Evolutionary conservation across 2,888 invertebrate genomes (phyloP).

Genomic region (Acrocyrtus sp.): DNA sequence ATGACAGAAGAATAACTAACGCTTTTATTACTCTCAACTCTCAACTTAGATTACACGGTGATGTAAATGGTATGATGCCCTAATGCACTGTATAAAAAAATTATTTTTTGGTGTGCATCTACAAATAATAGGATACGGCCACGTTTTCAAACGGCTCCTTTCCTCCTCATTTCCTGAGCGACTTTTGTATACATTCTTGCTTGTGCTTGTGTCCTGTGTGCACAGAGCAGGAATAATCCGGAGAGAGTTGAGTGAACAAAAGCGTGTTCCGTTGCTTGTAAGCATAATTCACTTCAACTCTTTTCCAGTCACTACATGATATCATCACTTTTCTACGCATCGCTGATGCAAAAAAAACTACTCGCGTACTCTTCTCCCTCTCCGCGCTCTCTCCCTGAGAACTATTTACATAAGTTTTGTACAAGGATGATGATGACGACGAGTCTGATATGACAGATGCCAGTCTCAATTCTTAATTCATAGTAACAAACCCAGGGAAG

Average conservation of each 20-base stretch:
- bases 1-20: slow-evolving; percentile 21
- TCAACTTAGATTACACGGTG: neutral
- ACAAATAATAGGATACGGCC: slow-evolving; percentile 1
- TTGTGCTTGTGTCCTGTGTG: neutral
- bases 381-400: no score
- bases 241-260: neutral
- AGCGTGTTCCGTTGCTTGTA: neutral
- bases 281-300: neutral
- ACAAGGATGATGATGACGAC: slow-evolving; percentile 10
- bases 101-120: neutral
- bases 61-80: slow-evolving; percentile 1
- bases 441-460: slow-evolving; percentile 45
- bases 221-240: neutral
- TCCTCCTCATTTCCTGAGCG: neutral
- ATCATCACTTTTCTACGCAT: neutral
- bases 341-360: no score
- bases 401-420: neutral
- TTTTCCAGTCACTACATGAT: slow-evolving; percentile 1
- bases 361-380: no score
- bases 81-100: slow-evolving; percentile 11
- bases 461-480: slow-evolving; percentile 36
- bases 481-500: slow-evolving; percentile 11
- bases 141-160: neutral
- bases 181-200: neutral
- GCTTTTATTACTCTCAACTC: slow-evolving; percentile 22